These are phyloP conservation scores for Hemicrepidius hirtus DNA, from an alignment of 2,888 invertebrate genomes.

Conservation along the genomic window DNA sequence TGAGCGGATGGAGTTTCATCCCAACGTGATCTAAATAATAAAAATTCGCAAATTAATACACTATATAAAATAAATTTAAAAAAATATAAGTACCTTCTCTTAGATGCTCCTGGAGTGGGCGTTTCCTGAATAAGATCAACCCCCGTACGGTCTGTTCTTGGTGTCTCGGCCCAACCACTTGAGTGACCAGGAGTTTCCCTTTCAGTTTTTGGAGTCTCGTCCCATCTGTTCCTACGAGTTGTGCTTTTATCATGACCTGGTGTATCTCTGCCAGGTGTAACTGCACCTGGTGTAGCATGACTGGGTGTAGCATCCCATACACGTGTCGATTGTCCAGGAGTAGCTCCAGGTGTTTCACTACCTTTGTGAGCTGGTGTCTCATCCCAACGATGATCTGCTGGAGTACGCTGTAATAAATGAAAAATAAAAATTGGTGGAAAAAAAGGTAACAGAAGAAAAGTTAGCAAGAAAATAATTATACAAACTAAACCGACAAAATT, in stretches of 20 bases:
- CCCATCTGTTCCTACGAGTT: conserved; percentile 96
- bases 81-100: conserved; percentile 78
- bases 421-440: too few relatives aligned
- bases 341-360: conserved; percentile 91
- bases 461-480: too few relatives aligned
- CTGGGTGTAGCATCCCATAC: conserved; percentile 99
- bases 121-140: conserved; percentile 83
- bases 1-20: conserved; percentile 93
- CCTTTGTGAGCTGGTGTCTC: conserved; percentile 93
- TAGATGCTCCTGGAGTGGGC: conserved; percentile 95
- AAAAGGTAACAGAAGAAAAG: too few relatives aligned
- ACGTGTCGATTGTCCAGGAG: conserved; percentile 90
- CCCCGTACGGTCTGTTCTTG: conserved; percentile 91
- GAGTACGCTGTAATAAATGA: conserved; percentile 81
- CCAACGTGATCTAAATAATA: conserved; percentile 86
- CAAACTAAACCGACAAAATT: too few relatives aligned
- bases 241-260: conserved; percentile 84
- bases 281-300: conserved; percentile 89
- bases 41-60: too few relatives aligned
- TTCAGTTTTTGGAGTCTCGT: conserved; percentile 99
- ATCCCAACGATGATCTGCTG: conserved; percentile 91
- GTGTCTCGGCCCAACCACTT: conserved; percentile 99
- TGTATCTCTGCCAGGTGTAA: conserved; percentile 89
- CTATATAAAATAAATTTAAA: too few relatives aligned
- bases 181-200: conserved; percentile 95